Base-by-base conservation (phyloP, 2,797 vertebrate species). In the Mus minutoides region DNA sequence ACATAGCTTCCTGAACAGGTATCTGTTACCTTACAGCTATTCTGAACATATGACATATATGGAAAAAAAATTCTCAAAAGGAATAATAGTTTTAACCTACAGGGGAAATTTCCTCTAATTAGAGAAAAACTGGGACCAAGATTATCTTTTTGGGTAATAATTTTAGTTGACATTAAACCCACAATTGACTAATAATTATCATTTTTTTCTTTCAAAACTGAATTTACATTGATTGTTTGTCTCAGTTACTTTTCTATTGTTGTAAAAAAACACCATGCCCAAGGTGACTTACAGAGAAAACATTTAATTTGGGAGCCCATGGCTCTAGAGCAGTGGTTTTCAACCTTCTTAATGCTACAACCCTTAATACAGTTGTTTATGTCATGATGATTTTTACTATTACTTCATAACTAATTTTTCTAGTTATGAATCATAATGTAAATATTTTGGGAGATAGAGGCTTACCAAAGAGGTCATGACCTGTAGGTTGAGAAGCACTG, bases 171-270 rank as follows among this genome's bases (percentile, higher is more conserved):
- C 43, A 60, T 54, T 3, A 88, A 89, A 56, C 71, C 8, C 6
- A 67, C 86, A 92, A 29, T 4, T 75, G 43, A 73, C 94, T n/a
- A 92, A 54, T 37, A 90, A 84, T 73, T 76, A 31, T 31, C 31
- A 26, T 84, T 64, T 62, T 14, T 88, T 90, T 85, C 40, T 58
- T 75, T 94, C 62, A 77, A 88, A 95, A 52, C 46, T 54, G 43
- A 88, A 77, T 91, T 69, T 10, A 46, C 64, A 54, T 78, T 46
- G 60, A 67, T 29, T 21, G 17, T 34, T 49, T 46, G 60, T 67
- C 43, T 40, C 26, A 67, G 83, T n/a, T 34, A 67, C 1, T 85
- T 67, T 64, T 85, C 40, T 24, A 22, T 67, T 85, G 58, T 29
- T 84, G 29, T n/a, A 31, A 67, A 60, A 67, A 67, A 49, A n/a